These are phyloP conservation scores for Aphodius sticticus DNA, from an alignment of 2,888 invertebrate genomes.

Conservation along the genomic window DNA sequence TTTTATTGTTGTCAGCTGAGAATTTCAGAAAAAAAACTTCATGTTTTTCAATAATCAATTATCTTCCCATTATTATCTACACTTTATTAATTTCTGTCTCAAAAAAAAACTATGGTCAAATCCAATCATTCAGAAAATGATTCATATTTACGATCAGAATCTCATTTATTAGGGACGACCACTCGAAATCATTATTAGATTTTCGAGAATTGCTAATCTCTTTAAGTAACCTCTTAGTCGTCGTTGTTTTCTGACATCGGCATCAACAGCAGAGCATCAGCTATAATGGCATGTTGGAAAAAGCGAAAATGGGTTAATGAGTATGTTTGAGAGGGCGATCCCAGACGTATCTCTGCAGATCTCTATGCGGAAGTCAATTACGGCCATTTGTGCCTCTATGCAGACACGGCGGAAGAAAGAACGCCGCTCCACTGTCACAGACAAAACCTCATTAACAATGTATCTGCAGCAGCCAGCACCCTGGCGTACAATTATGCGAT, in stretches of 20 bases:
- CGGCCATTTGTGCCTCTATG: background rate
- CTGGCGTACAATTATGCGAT: conserved; percentile 10
- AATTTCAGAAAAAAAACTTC: too few relatives aligned
- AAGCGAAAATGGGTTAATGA: background rate
- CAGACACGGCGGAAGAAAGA: background rate
- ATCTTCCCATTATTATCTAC: too few relatives aligned
- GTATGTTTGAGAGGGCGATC: background rate
- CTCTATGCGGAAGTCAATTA: background rate
- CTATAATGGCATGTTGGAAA: background rate
- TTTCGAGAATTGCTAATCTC: background rate
- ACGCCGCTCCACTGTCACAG: background rate
- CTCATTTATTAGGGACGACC: too few relatives aligned
- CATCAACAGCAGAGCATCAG: background rate
- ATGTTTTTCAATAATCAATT: too few relatives aligned
- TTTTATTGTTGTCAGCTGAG: too few relatives aligned
- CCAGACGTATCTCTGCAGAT: background rate
- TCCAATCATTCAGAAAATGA: too few relatives aligned
- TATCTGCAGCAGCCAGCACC: background rate
- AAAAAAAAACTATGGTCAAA: too few relatives aligned
- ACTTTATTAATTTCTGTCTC: too few relatives aligned
- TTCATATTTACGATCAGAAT: too few relatives aligned
- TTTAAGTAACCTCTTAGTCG: background rate
- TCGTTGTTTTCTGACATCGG: background rate
- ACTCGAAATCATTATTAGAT: background rate
- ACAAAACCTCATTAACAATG: conserved; percentile 14